Evolutionary conservation across 92 coral and sea anemone species (phyloP).

Genomic region (Epizoanthus fatuus): DNA sequence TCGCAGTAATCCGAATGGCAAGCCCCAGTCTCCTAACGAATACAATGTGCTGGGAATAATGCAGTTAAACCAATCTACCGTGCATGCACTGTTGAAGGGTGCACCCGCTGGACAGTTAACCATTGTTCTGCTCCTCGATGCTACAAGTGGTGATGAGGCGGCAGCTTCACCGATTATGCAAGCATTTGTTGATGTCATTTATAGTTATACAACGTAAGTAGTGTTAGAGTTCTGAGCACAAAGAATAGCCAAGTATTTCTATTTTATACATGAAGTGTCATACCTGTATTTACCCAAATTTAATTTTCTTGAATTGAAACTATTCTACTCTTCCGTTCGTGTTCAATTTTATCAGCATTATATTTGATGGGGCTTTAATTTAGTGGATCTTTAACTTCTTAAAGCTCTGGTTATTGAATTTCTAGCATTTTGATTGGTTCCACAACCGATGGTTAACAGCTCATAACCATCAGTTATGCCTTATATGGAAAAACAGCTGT

Average conservation of each 20-base stretch:
- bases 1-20: not conserved
- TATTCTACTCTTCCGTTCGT: not conserved
- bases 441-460: too few relatives aligned
- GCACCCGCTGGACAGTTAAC: conserved; percentile 90
- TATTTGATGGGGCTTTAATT: too few relatives aligned
- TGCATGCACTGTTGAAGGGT: conserved; percentile 60
- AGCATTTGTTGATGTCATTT: conserved; percentile 75
- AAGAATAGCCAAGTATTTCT: not conserved
- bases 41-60: conserved; percentile 69
- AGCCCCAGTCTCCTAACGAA: conserved; percentile 15
- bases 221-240: too few relatives aligned
- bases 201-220: conserved; percentile 70
- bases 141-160: conserved; percentile 65
- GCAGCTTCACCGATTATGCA: conserved; percentile 81
- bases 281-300: not conserved
- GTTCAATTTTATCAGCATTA: too few relatives aligned
- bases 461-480: too few relatives aligned
- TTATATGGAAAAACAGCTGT: too few relatives aligned
- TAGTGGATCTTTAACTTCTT: too few relatives aligned
- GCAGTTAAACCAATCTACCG: conserved; percentile 85
- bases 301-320: not conserved
- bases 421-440: too few relatives aligned
- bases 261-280: not conserved
- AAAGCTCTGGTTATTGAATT: too few relatives aligned
- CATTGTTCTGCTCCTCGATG: conserved; percentile 84